Evolutionary conservation across 2,113 vertebrate species (phyloP).

Genomic region (Muntiacus muntjak): DNA sequence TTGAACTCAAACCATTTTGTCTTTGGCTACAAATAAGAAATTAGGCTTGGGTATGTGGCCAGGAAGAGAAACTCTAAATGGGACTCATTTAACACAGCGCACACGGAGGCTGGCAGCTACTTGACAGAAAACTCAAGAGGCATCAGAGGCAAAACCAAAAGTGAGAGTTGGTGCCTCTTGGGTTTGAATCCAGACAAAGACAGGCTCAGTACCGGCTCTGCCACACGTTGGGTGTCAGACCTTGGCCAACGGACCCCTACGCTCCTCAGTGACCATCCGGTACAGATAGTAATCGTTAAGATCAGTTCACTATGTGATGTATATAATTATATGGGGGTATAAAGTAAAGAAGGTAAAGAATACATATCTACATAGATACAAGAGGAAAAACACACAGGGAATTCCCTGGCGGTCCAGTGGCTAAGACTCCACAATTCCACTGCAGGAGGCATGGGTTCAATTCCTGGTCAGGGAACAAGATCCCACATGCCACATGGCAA

Average conservation of each 20-base stretch:
- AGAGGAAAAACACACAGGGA: not conserved
- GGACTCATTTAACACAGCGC: fast-evolving
- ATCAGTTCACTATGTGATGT: fast-evolving
- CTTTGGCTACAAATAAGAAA: not conserved
- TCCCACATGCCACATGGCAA: not conserved
- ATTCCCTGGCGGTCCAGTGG: not conserved
- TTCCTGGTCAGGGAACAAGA: not conserved
- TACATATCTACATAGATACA: fast-evolving
- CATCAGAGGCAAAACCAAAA: not conserved
- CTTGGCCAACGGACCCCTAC: fast-evolving
- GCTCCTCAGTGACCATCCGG: fast-evolving
- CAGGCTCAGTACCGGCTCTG: fast-evolving
- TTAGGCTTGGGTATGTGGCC: not conserved
- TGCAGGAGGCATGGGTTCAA: not conserved
- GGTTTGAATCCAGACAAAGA: not conserved
- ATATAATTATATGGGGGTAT: not conserved
- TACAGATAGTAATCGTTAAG: fast-evolving
- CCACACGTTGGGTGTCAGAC: not conserved
- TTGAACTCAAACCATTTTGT: not conserved
- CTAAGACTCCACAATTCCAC: not conserved
- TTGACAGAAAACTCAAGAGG: fast-evolving
- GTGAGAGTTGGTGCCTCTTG: not conserved
- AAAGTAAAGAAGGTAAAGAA: not conserved
- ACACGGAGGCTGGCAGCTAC: too few relatives aligned
- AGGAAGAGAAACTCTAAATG: not conserved